phyloP scores from a whole-genome alignment of 2,797 vertebrate species.

The Lates japonicus region DNA sequence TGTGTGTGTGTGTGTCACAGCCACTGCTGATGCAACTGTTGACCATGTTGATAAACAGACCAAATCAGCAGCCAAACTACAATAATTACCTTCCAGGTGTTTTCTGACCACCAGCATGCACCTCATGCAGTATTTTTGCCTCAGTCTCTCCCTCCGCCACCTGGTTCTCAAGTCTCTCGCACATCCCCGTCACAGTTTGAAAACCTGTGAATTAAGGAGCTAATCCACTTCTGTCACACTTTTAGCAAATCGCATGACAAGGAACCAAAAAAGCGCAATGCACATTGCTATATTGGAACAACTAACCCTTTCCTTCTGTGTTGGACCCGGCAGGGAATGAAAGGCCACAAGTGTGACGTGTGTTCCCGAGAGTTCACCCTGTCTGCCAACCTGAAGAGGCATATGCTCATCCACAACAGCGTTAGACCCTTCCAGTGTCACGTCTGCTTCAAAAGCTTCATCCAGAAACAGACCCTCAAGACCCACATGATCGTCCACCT shows the following conservation, averaged over 20 bases:
- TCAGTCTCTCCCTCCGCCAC: not conserved
- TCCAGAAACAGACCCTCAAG: constrained; percentile 99
- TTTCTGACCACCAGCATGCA: not conserved
- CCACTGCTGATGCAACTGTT: not conserved
- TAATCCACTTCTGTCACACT: not conserved
- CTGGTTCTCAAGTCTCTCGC: not conserved
- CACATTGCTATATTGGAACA: not conserved
- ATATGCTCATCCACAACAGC: constrained; percentile 98
- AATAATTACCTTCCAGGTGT: not conserved
- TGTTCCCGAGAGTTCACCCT: constrained; percentile 97
- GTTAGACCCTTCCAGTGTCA: constrained; percentile 98
- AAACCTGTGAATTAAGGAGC: not conserved
- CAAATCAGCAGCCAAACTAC: not conserved
- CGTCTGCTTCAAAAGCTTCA: constrained; percentile 99
- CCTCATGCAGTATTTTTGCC: not conserved
- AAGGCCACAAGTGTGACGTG: constrained; percentile 98
- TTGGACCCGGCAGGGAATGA: constrained; percentile 89
- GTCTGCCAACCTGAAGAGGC: constrained; percentile 98
- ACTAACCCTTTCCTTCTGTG: constrained; percentile 22
- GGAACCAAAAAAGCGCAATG: too few relatives aligned
- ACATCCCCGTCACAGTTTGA: not conserved
- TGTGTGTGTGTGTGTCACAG: not conserved
- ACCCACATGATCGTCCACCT: constrained; percentile 99
- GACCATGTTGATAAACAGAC: not conserved
- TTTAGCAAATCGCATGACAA: not conserved